Base-by-base conservation (phyloP, 2,797 vertebrate species). In the Podarcis lilfordi region DNA sequence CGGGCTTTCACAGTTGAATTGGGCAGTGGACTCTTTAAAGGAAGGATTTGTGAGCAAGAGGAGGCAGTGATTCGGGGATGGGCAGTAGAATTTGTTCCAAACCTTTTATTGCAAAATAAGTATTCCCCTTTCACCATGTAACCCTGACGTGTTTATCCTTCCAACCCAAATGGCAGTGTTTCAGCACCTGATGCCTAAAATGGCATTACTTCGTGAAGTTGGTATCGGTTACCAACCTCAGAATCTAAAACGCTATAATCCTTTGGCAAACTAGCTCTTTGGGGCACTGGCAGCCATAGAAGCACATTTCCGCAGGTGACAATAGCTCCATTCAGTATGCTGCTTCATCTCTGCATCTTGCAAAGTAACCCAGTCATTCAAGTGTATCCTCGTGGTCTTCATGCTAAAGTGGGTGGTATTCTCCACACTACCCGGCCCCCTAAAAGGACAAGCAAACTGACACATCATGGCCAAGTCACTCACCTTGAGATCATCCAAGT, bases 101-200 rank as follows among this genome's bases (percentile, higher is more conserved):
- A 66, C 78, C 37, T 87, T 64, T 87, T 84, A 85, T 84, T 76
- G 89, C 77, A 87, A 90, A 87, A 87, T 87, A 90, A 90, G 85
- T 77, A 85, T 88, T 76, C 66, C 35, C 2, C 61, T 76, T 78
- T 84, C 72, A 71, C 37, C 71, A 37, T 40, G 72, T 85, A 85
- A 81, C 77, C 71, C 35, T 88, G 78, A 37, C 81, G 82, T 71
- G 72, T 88, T 88, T 88, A 72, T 85, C 35, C 77, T 77, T 85
- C 77, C 78, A 85, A 72, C 35, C 50, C 64, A 40, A 86, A 69
- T 86, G 64, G 74, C 74, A 82, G 4, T 80, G 61, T 80, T 68
- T 75, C 64, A 83, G 25, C 0, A 0, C 11, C 8, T 1, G 50
- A 80, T 84, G 76, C 40, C 23, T 84, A 66, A 84, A 79, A n/a